These are phyloP conservation scores for Tholera decimalis DNA, from an alignment of 2,888 invertebrate species.

Conservation along the genomic window DNA sequence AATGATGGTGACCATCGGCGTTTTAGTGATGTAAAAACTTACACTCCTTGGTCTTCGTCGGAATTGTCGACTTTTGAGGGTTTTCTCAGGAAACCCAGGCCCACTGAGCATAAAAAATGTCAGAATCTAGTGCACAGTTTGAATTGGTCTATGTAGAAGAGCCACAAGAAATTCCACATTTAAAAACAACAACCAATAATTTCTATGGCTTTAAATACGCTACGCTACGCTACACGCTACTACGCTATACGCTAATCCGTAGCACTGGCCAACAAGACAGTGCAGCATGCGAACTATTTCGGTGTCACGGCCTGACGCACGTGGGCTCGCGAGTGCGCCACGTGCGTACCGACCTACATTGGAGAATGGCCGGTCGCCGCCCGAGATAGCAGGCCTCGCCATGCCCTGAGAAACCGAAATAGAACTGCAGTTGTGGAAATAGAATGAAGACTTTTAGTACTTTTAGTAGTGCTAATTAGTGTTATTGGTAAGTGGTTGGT, in stretches of 20 bases:
- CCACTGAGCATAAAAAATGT: no score
- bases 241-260: conserved; percentile 22
- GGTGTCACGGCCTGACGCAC: conserved; percentile 67
- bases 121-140: no score
- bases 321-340: conserved; percentile 60
- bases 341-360: conserved; percentile 70
- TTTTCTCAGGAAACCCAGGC: no score
- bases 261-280: conserved; percentile 21
- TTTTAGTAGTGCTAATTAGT: conserved; percentile 22
- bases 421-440: conserved; percentile 54
- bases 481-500: neutral
- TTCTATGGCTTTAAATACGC: no score
- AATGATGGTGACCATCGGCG: no score
- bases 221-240: no score
- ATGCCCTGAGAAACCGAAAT: conserved; percentile 48
- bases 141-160: no score
- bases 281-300: conserved; percentile 56
- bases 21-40: no score
- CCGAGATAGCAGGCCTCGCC: conserved; percentile 43
- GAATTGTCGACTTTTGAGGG: no score
- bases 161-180: no score
- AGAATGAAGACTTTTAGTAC: conserved; percentile 43
- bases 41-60: no score
- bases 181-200: no score
- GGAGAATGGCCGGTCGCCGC: conserved; percentile 62